Evolutionary conservation across 2,888 invertebrate species (phyloP).

Genomic region (Oligia fasciuncula): DNA sequence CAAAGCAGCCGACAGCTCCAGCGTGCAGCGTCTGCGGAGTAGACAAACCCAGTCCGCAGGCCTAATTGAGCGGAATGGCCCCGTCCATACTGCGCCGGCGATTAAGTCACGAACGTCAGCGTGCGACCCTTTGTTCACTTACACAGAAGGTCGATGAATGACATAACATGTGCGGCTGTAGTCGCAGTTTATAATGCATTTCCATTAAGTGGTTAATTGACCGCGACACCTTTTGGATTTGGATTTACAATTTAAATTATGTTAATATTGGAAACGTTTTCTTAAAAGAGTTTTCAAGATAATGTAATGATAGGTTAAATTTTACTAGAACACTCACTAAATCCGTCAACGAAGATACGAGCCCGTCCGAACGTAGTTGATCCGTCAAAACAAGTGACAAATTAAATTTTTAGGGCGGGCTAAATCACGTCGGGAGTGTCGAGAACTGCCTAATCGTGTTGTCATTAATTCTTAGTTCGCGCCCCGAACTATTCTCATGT

Average conservation of each 20-base stretch:
- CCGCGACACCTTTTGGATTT: slow-evolving; percentile 19
- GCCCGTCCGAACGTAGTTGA: not conserved
- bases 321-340: too few species aligned
- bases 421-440: not conserved
- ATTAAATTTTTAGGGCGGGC: not conserved
- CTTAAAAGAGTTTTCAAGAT: not conserved
- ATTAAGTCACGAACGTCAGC: slow-evolving; percentile 71
- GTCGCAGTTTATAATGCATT: slow-evolving; percentile 48
- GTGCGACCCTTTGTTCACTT: slow-evolving; percentile 51
- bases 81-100: slow-evolving; percentile 68
- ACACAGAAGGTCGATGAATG: slow-evolving; percentile 52
- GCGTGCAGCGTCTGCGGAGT: slow-evolving; percentile 75
- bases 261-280: not conserved
- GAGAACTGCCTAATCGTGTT: not conserved
- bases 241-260: slow-evolving; percentile 37
- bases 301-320: too few species aligned
- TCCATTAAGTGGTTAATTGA: slow-evolving; percentile 49
- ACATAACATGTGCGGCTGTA: slow-evolving; percentile 39
- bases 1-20: slow-evolving; percentile 83
- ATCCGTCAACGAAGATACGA: not conserved
- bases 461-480: not conserved
- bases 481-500: not conserved
- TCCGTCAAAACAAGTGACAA: not conserved
- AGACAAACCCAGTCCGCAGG: slow-evolving; percentile 77
- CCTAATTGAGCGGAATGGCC: slow-evolving; percentile 88